Evolutionary conservation across 30 jellyfish, hydroid and myxozoan species (phyloP).

Genomic region (Catostylus mosaicus): DNA sequence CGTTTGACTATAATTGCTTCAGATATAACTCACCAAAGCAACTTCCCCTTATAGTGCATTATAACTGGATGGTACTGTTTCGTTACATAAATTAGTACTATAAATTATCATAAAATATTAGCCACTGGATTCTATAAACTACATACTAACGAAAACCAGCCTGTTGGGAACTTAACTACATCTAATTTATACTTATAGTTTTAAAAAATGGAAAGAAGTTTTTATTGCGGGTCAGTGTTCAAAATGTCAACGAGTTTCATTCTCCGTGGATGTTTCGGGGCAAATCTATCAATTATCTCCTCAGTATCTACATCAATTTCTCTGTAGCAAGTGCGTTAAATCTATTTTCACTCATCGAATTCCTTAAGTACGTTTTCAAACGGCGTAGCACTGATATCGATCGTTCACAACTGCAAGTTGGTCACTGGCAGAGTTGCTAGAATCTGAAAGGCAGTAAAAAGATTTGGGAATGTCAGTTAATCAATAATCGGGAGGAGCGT

Average conservation of each 20-base stretch:
- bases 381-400: constrained; percentile 50
- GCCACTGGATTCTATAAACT: no score
- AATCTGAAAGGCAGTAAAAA: constrained; percentile 50
- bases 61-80: no score
- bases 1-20: no score
- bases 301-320: constrained; percentile 12
- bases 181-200: no score
- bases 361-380: constrained; percentile 49
- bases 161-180: no score
- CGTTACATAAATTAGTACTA: no score
- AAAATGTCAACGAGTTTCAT: constrained; percentile 46
- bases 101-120: no score
- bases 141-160: no score
- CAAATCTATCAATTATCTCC: constrained; percentile 23
- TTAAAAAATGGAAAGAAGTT: not conserved
- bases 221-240: constrained; percentile 17
- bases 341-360: constrained; percentile 35
- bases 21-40: no score
- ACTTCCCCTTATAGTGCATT: no score
- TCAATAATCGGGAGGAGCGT: constrained; percentile 36
- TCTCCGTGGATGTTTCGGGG: constrained; percentile 42
- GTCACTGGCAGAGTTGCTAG: constrained; percentile 77
- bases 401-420: constrained; percentile 69
- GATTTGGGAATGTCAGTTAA: constrained; percentile 60
- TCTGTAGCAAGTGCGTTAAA: constrained; percentile 23